A percentile compares a stretch with the other conserved stretches of the same genome.
phyloP scores from a whole-genome alignment of 37 sponge, comb jelly and placozoan species.

The Dysidea cf. avara region DNA sequence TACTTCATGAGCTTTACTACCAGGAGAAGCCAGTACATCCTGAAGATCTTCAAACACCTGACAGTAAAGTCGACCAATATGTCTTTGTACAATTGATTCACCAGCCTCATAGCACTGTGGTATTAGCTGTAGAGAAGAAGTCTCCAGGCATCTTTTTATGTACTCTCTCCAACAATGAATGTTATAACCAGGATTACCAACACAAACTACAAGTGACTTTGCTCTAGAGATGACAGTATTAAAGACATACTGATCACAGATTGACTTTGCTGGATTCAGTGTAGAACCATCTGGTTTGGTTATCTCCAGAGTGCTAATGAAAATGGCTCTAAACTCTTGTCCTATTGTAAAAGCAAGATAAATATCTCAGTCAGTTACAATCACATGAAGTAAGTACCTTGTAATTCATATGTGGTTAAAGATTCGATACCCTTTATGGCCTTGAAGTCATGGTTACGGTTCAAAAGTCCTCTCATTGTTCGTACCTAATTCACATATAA shows the following conservation, averaged over 20 bases:
- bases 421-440: slow-evolving; percentile 18
- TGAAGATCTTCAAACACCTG: no score
- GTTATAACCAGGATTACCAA: slow-evolving; percentile 48
- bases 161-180: slow-evolving; percentile 65
- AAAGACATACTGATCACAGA: slow-evolving; percentile 55
- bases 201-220: slow-evolving; percentile 62
- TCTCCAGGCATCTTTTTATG: slow-evolving; percentile 55
- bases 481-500: no score
- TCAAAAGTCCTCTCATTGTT: neutral
- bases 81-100: no score
- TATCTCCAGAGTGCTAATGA: slow-evolving; percentile 56
- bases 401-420: neutral
- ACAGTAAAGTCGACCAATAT: no score
- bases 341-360: no score
- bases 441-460: neutral
- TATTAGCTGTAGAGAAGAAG: slow-evolving; percentile 26
- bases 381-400: no score
- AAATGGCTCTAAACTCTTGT: slow-evolving; percentile 55
- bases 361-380: no score
- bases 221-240: slow-evolving; percentile 73
- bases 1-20: neutral
- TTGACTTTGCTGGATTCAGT: slow-evolving; percentile 45
- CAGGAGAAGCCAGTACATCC: no score
- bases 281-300: neutral
- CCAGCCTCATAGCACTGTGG: neutral